Evolutionary conservation across 2,113 vertebrate species (phyloP).

Genomic region (Empidonax alnorum): DNA sequence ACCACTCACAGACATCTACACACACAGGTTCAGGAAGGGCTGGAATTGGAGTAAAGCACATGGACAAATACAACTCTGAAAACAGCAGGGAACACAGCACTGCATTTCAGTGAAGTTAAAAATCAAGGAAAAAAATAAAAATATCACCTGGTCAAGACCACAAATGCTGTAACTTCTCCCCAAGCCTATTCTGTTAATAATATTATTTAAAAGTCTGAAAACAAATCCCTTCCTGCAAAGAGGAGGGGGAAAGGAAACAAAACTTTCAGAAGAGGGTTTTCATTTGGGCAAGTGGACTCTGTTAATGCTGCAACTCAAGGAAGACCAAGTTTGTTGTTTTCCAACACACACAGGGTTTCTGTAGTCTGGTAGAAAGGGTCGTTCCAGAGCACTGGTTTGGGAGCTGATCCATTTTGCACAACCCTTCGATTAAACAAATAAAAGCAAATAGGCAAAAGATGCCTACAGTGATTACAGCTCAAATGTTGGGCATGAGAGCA

Average conservation of each 20-base stretch:
- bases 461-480: not conserved
- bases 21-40: accelerated
- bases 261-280: not conserved
- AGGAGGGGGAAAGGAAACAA: not conserved
- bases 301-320: not conserved
- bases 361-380: not conserved
- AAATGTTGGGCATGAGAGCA: not conserved
- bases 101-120: not conserved
- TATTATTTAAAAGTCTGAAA: not conserved
- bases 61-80: not conserved
- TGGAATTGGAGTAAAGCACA: not conserved
- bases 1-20: not conserved
- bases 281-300: not conserved
- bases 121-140: not conserved
- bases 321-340: not conserved
- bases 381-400: not conserved
- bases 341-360: not conserved
- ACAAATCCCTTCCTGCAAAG: not conserved
- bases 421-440: not conserved
- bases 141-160: not conserved
- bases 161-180: not conserved
- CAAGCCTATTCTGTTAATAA: not conserved
- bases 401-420: not conserved
- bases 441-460: not conserved
- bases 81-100: not conserved